Evolutionary conservation across 53 echinoderm and acorn worm genomes (phyloP).

Genomic region (Holothuria scabra): DNA sequence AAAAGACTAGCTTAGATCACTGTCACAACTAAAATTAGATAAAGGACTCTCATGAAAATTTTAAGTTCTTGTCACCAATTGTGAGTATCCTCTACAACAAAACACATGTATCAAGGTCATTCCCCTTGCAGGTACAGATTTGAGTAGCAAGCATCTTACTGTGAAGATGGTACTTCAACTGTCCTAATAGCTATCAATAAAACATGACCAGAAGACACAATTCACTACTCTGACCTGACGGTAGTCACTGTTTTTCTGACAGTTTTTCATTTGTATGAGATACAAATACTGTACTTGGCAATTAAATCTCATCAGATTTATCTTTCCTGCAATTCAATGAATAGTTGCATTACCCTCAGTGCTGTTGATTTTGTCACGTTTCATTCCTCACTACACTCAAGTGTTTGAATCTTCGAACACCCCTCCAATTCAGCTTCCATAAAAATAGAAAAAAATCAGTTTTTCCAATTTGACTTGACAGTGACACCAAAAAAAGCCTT

Average conservation of each 20-base stretch:
- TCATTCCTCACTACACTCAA: background rate
- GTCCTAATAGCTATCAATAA: slow-evolving; percentile 26
- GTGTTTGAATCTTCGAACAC: background rate
- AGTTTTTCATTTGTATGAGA: slow-evolving; percentile 3
- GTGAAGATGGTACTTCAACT: slow-evolving; percentile 13
- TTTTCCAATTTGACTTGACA: slow-evolving; percentile 48
- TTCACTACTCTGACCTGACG: slow-evolving; percentile 5
- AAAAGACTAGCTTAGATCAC: too few species aligned
- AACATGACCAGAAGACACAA: background rate
- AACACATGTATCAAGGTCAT: slow-evolving; percentile 19
- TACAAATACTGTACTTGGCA: background rate
- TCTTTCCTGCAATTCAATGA: slow-evolving; percentile 21
- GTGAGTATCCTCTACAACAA: too few species aligned
- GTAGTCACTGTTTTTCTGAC: background rate
- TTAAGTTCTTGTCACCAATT: too few species aligned
- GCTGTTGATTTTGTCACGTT: slow-evolving; percentile 14
- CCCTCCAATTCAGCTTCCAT: slow-evolving; percentile 25
- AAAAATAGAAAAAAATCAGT: slow-evolving; percentile 30
- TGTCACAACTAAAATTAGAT: too few species aligned
- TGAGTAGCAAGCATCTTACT: background rate
- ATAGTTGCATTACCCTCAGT: background rate
- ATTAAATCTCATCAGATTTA: slow-evolving; percentile 34
- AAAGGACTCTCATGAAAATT: too few species aligned
- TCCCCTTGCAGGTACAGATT: slow-evolving; percentile 1
- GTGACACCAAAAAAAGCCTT: slow-evolving; percentile 45